phyloP scores from a whole-genome alignment of 2,113 vertebrate genomes.

The Tringa solitaria region DNA sequence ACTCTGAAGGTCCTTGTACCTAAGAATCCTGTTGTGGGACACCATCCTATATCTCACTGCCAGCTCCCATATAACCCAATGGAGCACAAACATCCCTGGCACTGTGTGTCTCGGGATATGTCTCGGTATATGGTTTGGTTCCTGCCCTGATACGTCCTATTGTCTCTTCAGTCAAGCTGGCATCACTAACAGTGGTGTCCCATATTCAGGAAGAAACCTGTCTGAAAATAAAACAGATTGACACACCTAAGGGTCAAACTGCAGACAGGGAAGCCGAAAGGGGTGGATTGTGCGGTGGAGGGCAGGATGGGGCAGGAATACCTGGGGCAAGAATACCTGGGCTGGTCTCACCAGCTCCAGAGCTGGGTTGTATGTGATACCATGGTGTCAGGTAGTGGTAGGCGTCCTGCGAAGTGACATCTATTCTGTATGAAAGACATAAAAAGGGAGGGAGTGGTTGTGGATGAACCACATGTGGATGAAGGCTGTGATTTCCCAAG shows the following conservation, averaged over 20 bases:
- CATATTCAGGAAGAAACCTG: not conserved
- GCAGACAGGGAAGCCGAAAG: not conserved
- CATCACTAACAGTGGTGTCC: not conserved
- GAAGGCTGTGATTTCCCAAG: not conserved
- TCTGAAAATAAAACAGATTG: not conserved
- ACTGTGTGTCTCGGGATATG: fast-evolving
- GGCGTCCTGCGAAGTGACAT: not conserved
- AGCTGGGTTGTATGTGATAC: not conserved
- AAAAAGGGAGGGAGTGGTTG: not conserved
- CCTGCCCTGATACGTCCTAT: not conserved
- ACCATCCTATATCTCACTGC: not conserved
- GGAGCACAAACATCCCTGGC: not conserved
- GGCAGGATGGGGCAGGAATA: not conserved
- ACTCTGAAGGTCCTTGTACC: not conserved
- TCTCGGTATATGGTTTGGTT: not conserved
- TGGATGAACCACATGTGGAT: not conserved
- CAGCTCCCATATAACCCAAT: fast-evolving
- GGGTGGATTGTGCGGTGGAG: not conserved
- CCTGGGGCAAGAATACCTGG: not conserved
- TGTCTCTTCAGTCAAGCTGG: not conserved
- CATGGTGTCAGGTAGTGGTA: not conserved
- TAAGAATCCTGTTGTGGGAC: not conserved
- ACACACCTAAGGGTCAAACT: not conserved
- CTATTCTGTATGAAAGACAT: not conserved
- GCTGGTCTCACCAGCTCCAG: not conserved